phyloP scores from a whole-genome alignment of 2,797 vertebrate genomes.

The Picus viridis region DNA sequence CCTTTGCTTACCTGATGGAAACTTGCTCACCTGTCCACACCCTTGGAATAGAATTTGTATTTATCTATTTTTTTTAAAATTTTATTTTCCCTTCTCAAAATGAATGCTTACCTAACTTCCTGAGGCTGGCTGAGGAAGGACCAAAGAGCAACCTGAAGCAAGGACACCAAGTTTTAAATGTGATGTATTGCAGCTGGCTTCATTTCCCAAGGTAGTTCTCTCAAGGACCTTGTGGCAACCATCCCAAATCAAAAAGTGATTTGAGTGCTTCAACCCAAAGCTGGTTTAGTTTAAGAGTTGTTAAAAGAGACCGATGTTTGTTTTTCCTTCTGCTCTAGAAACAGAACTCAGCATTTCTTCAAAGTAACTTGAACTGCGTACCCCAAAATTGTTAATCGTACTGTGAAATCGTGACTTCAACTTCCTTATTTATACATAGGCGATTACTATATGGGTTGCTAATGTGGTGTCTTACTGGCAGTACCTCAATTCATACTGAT shows the following conservation, averaged over 20 bases:
- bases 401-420: constrained; percentile 25
- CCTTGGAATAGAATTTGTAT: neutral
- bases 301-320: neutral
- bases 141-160: neutral
- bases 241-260: neutral
- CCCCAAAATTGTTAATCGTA: constrained; percentile 34
- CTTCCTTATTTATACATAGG: neutral
- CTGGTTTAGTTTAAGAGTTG: neutral
- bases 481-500: neutral
- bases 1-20: neutral
- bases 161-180: neutral
- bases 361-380: neutral
- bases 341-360: constrained; percentile 46
- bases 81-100: neutral
- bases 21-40: neutral
- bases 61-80: neutral
- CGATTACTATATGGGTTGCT: neutral
- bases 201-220: neutral
- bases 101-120: neutral
- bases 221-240: neutral
- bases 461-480: neutral
- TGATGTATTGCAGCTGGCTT: neutral
- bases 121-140: neutral
- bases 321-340: neutral
- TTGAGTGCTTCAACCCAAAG: neutral